phyloP scores from a whole-genome alignment of 64 coral and sea anemone species.

The Pocillopora damicornis region DNA sequence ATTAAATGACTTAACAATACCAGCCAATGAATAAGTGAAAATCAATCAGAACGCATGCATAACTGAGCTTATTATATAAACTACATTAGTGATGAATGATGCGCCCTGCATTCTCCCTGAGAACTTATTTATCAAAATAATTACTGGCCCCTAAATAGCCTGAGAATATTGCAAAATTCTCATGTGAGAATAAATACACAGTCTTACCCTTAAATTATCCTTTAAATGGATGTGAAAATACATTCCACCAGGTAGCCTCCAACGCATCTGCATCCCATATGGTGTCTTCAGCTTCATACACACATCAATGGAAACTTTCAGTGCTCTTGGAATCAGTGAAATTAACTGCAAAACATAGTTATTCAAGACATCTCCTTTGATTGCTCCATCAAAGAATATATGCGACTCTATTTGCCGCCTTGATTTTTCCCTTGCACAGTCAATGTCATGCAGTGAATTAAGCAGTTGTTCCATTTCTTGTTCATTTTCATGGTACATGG shows the following conservation, averaged over 20 bases:
- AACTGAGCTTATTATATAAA: too few species aligned
- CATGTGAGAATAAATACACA: neutral
- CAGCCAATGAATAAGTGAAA: too few species aligned
- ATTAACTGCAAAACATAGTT: conserved; percentile 83
- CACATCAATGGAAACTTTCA: conserved; percentile 56
- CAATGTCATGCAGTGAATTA: conserved; percentile 75
- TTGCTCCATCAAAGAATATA: conserved; percentile 89
- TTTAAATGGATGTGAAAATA: conserved; percentile 88
- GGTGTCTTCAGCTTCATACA: conserved; percentile 90
- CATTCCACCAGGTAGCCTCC: conserved; percentile 84
- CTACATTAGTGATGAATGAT: too few species aligned
- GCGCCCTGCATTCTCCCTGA: too few species aligned
- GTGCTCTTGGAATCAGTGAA: conserved; percentile 60
- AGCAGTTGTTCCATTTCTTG: conserved; percentile 94
- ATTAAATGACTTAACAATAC: too few species aligned
- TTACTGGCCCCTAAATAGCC: too few species aligned
- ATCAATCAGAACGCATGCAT: too few species aligned
- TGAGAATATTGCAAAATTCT: too few species aligned
- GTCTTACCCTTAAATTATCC: conserved; percentile 79
- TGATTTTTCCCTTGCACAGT: conserved; percentile 51
- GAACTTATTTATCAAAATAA: too few species aligned
- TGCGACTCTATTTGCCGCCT: conserved; percentile 88
- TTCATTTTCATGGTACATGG: conserved; percentile 95
- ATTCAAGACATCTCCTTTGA: conserved; percentile 82
- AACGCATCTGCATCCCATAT: conserved; percentile 91